Percentiles rank a stretch among this genome's conserved stretches.
Evolutionary conservation across 2,797 vertebrate genomes (phyloP).

Genomic region (Lindbergichthys nudifrons): DNA sequence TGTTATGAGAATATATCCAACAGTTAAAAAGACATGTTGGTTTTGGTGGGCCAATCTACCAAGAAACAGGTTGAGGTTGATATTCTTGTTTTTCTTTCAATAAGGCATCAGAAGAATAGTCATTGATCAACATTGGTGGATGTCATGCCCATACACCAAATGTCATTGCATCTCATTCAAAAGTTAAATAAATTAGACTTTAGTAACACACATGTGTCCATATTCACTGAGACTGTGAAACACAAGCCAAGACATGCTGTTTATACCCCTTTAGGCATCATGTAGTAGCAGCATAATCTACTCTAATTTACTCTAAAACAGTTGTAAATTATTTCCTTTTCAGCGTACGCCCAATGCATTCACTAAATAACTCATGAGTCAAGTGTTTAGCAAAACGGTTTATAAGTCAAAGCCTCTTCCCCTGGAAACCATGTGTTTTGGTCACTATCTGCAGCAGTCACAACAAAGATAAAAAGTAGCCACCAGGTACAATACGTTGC

Average conservation of each 20-base stretch:
- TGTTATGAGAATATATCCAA: neutral
- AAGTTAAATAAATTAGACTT: neutral
- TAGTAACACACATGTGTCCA: neutral
- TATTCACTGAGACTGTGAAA: neutral
- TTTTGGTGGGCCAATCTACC: neutral
- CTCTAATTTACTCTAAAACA: neutral
- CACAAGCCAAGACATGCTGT: neutral
- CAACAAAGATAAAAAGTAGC: constrained; percentile 27
- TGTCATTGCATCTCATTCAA: neutral
- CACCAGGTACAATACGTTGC: constrained; percentile 31
- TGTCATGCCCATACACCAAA: neutral
- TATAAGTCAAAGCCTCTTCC: neutral
- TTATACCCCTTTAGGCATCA: neutral
- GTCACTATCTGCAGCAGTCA: constrained; percentile 12
- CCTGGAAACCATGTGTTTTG: constrained; percentile 22
- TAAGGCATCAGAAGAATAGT: neutral
- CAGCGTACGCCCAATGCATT: neutral
- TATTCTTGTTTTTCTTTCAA: too few species aligned
- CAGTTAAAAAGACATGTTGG: neutral
- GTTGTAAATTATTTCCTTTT: constrained; percentile 3
- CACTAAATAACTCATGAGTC: neutral
- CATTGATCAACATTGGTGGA: neutral
- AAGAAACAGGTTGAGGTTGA: too few species aligned
- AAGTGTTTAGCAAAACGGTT: neutral
- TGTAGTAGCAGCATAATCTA: neutral